Percentiles rank a stretch among this genome's conserved stretches.
phyloP scores from a whole-genome alignment of 2,888 invertebrate genomes.

The Galerucella nymphaeae region DNA sequence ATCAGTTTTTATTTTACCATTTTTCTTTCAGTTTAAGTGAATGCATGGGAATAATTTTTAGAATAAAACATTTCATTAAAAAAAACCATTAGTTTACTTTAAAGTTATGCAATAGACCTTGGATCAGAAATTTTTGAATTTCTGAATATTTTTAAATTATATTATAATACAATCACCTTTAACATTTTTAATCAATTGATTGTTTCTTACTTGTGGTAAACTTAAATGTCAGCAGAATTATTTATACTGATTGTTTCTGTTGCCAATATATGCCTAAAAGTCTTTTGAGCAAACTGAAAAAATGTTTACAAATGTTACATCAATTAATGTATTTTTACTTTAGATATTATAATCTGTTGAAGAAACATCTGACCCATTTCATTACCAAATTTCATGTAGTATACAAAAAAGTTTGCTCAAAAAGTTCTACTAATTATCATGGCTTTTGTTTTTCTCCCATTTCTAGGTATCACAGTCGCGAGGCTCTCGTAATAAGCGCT shows the following conservation, averaged over 20 bases:
- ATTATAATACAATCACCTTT: too few species aligned
- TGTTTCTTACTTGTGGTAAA: too few species aligned
- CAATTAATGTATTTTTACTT: not conserved
- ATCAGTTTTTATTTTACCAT: not conserved
- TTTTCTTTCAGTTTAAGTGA: not conserved
- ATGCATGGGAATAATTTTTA: not conserved
- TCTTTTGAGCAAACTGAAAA: conserved; percentile 5
- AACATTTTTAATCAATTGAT: too few species aligned
- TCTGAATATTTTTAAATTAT: too few species aligned
- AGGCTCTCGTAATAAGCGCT: conserved; percentile 92
- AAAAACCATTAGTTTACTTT: too few species aligned
- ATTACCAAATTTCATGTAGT: not conserved
- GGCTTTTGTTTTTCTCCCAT: conserved; percentile 42
- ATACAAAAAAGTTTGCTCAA: conserved; percentile 11
- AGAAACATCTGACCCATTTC: not conserved
- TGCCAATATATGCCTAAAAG: conserved; percentile 1
- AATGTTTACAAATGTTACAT: too few species aligned
- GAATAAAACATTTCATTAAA: too few species aligned
- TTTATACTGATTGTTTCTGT: not conserved
- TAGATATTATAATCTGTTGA: not conserved
- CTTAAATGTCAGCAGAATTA: not conserved
- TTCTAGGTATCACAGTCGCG: conserved; percentile 89
- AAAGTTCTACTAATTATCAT: conserved; percentile 21
- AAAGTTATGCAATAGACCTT: too few species aligned
- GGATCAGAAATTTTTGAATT: too few species aligned